Percentiles rank a stretch among this genome's conserved stretches.
These are phyloP conservation scores for Gryllus longicercus DNA, from an alignment of 2,888 invertebrate species.

Conservation along the genomic window DNA sequence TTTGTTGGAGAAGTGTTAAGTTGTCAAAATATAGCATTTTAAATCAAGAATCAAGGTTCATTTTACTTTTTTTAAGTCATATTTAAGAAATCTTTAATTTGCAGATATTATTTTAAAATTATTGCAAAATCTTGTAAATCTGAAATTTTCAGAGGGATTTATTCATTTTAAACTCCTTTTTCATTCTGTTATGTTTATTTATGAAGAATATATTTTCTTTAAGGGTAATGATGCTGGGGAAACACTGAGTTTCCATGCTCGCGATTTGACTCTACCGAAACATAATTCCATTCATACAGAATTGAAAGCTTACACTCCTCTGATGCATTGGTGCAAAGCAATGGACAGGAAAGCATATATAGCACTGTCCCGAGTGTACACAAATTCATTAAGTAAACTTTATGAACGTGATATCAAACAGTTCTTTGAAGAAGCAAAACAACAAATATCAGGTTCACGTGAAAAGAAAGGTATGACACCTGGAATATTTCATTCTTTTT, in stretches of 20 bases:
- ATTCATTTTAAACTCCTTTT: too few relatives aligned
- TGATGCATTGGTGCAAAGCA: slow-evolving; percentile 88
- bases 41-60: too few relatives aligned
- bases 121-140: too few relatives aligned
- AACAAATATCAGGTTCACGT: slow-evolving; percentile 48
- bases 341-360: slow-evolving; percentile 81
- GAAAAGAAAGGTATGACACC: slow-evolving; percentile 38
- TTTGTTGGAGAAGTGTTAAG: too few relatives aligned
- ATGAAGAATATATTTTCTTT: slow-evolving; percentile 31
- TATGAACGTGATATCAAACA: slow-evolving; percentile 81
- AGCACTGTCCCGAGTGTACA: slow-evolving; percentile 77
- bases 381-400: slow-evolving; percentile 75
- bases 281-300: slow-evolving; percentile 80
- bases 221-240: slow-evolving; percentile 70
- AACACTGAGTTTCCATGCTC: slow-evolving; percentile 49
- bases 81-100: too few relatives aligned
- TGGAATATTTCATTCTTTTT: too few relatives aligned
- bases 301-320: slow-evolving; percentile 78
- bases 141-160: too few relatives aligned
- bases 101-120: too few relatives aligned
- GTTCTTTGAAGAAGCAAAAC: slow-evolving; percentile 73
- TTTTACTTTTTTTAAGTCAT: too few relatives aligned
- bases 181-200: slow-evolving; percentile 26
- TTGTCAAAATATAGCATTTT: too few relatives aligned
- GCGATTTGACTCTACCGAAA: slow-evolving; percentile 67